Evolutionary conservation across 2,797 vertebrate genomes (phyloP).

Genomic region (Hoplostethus mediterraneus): DNA sequence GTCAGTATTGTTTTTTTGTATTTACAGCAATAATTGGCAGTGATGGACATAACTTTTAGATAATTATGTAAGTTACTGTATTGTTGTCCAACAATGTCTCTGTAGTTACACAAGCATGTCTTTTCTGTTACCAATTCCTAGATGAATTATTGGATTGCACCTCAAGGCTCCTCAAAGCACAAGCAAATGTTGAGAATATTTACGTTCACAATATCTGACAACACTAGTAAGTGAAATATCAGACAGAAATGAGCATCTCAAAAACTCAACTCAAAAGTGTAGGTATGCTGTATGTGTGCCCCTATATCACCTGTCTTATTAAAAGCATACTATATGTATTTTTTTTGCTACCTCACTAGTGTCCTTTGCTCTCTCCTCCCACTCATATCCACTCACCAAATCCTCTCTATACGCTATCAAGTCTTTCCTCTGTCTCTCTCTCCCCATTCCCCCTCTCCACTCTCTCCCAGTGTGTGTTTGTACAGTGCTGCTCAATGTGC

Average conservation of each 20-base stretch:
- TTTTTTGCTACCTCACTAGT: conserved; percentile 22
- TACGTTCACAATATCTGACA: conserved; percentile 11
- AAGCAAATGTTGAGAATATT: not conserved
- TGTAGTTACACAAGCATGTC: not conserved
- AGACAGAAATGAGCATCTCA: not conserved
- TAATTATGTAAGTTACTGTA: conserved; percentile 18
- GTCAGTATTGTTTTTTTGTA: not conserved
- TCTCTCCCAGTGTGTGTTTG: conserved; percentile 59
- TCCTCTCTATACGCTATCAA: conserved; percentile 41
- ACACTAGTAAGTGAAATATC: not conserved
- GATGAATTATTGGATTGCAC: not conserved
- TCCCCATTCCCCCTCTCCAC: not conserved
- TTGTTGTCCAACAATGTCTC: not conserved
- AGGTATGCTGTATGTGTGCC: not conserved
- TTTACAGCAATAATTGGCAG: conserved; percentile 17
- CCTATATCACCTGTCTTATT: not conserved
- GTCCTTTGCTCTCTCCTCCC: conserved; percentile 5
- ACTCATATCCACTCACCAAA: conserved; percentile 24
- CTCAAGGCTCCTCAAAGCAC: not conserved
- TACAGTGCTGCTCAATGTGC: conserved; percentile 70
- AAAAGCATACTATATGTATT: conserved; percentile 6
- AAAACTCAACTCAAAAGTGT: not conserved
- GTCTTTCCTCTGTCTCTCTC: conserved; percentile 21
- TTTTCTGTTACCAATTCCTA: not conserved
- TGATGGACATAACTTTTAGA: not conserved